A percentile compares a stretch with the other conserved stretches of the same genome.
Conservation (phyloP, 2,888 invertebrate species). For the Lissocephala sabroskyi region DNA sequence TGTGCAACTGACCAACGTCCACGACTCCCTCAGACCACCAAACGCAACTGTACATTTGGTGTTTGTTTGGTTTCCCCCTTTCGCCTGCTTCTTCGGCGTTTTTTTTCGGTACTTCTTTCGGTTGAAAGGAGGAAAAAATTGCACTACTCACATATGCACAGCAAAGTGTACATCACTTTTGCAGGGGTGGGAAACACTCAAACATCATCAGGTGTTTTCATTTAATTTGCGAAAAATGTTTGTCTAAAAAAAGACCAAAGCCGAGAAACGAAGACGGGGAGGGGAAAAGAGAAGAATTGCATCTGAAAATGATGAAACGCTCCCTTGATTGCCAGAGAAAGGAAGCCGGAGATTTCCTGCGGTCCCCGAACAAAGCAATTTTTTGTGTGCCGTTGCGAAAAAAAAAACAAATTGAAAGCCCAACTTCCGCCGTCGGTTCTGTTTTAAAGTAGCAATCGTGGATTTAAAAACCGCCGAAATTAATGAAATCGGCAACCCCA, state of each 20-base stretch:
- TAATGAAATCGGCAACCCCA: too few relatives aligned
- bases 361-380: too few relatives aligned
- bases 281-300: background rate
- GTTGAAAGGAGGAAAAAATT: slow-evolving; percentile 2
- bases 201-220: slow-evolving; percentile 69
- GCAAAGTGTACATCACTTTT: too few relatives aligned
- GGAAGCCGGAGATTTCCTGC: too few relatives aligned
- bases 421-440: too few relatives aligned
- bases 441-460: too few relatives aligned
- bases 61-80: slow-evolving; percentile 5
- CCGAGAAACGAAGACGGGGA: background rate
- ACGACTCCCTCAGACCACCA: background rate
- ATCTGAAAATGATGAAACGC: slow-evolving; percentile 25
- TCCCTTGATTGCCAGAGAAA: background rate
- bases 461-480: too few relatives aligned
- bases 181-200: too few relatives aligned
- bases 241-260: slow-evolving; percentile 36
- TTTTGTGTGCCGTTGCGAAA: too few relatives aligned
- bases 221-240: slow-evolving; percentile 70
- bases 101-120: background rate
- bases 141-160: slow-evolving; percentile 4
- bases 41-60: background rate
- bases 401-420: too few relatives aligned
- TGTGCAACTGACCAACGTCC: slow-evolving; percentile 21
- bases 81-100: background rate